Evolutionary conservation across 2,888 invertebrate genomes (phyloP), one percentile per base, ranked within the genome.

Genomic region (Cactoblastis cactorum): DNA sequence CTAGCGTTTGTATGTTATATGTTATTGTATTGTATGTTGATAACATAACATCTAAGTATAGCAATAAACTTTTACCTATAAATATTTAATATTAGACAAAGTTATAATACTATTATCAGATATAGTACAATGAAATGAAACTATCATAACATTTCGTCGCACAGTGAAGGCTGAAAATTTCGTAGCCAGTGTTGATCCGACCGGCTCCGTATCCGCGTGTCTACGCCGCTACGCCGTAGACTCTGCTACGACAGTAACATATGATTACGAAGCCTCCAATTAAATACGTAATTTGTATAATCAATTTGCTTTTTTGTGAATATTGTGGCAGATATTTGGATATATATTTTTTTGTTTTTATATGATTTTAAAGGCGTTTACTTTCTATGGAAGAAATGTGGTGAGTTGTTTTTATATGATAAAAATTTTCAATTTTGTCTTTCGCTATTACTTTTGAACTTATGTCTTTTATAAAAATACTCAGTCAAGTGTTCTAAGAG

Each of bases 131-230:
- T 28, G 28, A 2, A 28, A 28, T 28, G 3, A 3, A 28, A 9
- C 5, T 12, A 3, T 2, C 11, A 32, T 33, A 12, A 33, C 12
- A 33, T 24, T 15, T 24, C 24, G 17, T 38, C 24, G 47, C 37
- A 38, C 37, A 34, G 14, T 22, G 22, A 4, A 22, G 5, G 5
- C 18, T 33, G 2, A 17, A 35, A 38, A n/a, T 46, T 33, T 24
- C 51, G 51, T 52, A 52, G 65, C 55, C 65, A 71, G 73, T 73
- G 58, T 67, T 65, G 61, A 66, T 62, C 58, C 59, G 50, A 51
- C 54, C 67, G 71, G 69, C 62, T 43, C 52, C 74, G 74, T 74
- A 77, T 74, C 59, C 67, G 53, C 70, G 61, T 77, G 83, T 63
- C 56, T 49, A 49, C 49, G 34, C 45, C 19, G 33, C 49, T 71